Base-by-base conservation (phyloP, 2,797 vertebrate species). In the Triplophysa yarkandensis region DNA sequence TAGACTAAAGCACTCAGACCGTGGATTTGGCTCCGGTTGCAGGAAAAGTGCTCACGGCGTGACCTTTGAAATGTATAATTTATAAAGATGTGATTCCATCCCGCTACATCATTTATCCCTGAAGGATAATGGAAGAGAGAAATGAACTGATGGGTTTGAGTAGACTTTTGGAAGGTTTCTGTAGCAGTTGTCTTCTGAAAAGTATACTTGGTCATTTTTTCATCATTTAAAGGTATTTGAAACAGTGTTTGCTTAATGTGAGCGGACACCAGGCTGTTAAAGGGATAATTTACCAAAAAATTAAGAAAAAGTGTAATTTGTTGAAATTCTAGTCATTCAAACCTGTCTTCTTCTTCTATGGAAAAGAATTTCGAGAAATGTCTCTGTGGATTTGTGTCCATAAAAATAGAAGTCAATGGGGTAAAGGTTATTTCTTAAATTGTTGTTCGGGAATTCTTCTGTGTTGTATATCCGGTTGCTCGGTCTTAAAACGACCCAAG, bases 61-160 rank as follows among this genome's bases (percentile, higher is more conserved):
- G 78, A 80, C 78, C 81, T 77, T 78, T 77, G 10, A 78, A 60
- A 71, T 80, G 54, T 72, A 82, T 72, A 67, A 80, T 76, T 71
- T 41, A 77, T 82, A 63, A 76, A 61, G 52, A 67, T 68, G 52
- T 61, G 19, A 81, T 77, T 63, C 27, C 57, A 66, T 71, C 43
- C 34, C 28, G 41, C 36, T n/a, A 61, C 67, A 62, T 41, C 19
- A 66, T 78, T 76, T 63, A 77, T 41, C 30, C 71, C 52, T 27
- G 58, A 71, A 71, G 79, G 57, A 77, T 65, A 65, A 77, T 52
- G 50, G 27, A 50, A 43, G 17, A 63, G 14, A 64, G 55, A 21
- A 74, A 76, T 65, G 52, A 55, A 58, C 68, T 57, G 34, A 73
- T 66, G 34, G 54, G 55, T 63, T 79, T 71, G 68, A 70, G 50